Conservation (phyloP, 2,797 vertebrate genomes). For the Ibycter americanus region DNA sequence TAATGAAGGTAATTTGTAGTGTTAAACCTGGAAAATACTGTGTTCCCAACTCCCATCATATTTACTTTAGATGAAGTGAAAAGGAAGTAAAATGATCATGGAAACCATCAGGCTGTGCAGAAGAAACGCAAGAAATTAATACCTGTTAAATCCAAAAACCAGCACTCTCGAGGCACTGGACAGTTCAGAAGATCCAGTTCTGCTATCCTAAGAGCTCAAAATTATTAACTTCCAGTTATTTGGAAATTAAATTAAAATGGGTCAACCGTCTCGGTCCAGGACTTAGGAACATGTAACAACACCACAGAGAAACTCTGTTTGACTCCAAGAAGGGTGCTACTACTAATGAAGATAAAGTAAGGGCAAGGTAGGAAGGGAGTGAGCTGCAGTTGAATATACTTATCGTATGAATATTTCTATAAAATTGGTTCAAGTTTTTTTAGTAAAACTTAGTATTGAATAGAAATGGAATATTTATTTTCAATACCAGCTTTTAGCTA, state of each 20-base stretch:
- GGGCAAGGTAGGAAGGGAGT: background rate
- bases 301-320: background rate
- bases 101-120: background rate
- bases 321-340: background rate
- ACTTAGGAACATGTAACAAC: background rate
- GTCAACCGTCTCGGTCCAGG: accelerated
- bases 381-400: slow-evolving; percentile 49
- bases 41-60: background rate
- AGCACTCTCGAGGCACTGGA: background rate
- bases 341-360: slow-evolving; percentile 3
- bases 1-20: background rate
- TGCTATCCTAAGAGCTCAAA: background rate
- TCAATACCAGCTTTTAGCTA: slow-evolving; percentile 38
- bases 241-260: background rate
- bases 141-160: background rate
- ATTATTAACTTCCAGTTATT: background rate
- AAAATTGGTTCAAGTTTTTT: slow-evolving; percentile 15
- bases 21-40: background rate
- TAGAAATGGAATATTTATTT: slow-evolving; percentile 62
- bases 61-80: background rate
- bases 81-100: background rate
- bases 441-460: slow-evolving; percentile 33
- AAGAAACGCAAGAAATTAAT: background rate
- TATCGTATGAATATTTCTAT: slow-evolving; percentile 51
- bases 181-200: background rate